Base-by-base conservation (phyloP, 2,797 vertebrate species). In the Enteromius treurensis region DNA sequence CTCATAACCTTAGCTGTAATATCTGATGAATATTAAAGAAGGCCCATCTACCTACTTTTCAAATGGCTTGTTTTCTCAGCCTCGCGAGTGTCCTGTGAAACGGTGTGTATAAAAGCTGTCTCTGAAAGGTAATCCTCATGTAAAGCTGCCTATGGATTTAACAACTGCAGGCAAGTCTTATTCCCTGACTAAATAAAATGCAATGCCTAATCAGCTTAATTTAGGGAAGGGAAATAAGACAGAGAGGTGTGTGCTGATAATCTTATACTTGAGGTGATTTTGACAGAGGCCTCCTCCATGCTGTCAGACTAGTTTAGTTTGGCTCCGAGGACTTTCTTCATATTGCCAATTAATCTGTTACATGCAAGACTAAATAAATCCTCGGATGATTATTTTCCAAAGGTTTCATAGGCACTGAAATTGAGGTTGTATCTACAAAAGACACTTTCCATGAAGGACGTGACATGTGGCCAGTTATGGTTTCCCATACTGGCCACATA, bases 141-240 rank as follows among this genome's bases (percentile, higher is more conserved):
- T 83, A 79, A 88, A 62, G 74, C 78, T 19, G 68, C 23, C 53
- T 70, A 69, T 83, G 82, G 78, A 86, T 88, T 84, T 87, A 86
- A 75, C 62, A 65, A 81, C 73, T 69, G 55, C 68, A 69, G 62
- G 64, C 74, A 40, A 65, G 73, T 65, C 84, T 80, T 85, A 80
- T 82, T 77, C 67, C 49, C 64, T 40, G 45, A 67, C 58, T 71
- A 79, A 65, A 78, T 45, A 74, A 83, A 82, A 84, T 55, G 77
- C 65, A 32, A 21, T 65, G 45, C 75, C 70, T 87, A 88, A 88
- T 89, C 86, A 77, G 79, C 86, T 88, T 87, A 81, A 87, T 85
- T 88, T 80, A 75, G 29, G 14, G 14, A 42, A 32, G 37, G 55
- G 55, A 69, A 83, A 62, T 68, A 77, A 75, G 51, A 70, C 69